These are phyloP conservation scores for Drosophila truncata DNA, from an alignment of 1,140 invertebrate genomes.

Conservation along the genomic window DNA sequence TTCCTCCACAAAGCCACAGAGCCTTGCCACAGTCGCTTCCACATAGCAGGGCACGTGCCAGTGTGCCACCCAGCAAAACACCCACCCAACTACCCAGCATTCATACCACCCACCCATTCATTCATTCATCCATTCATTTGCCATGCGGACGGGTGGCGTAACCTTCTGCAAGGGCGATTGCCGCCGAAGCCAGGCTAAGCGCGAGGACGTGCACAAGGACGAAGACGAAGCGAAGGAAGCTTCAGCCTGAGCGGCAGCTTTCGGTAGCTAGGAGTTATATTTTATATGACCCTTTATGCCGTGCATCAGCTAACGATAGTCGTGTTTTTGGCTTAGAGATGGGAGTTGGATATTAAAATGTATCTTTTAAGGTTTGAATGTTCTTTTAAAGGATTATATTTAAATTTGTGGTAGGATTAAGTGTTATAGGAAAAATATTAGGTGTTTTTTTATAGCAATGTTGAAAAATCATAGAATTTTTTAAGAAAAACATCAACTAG, in stretches of 20 bases:
- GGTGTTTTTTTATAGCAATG: background rate
- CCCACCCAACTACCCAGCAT: background rate
- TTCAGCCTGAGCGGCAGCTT: constrained; percentile 20
- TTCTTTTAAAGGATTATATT: background rate
- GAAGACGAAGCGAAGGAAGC: constrained; percentile 41
- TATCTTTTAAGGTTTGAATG: background rate
- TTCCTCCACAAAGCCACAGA: constrained; percentile 36
- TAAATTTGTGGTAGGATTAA: background rate
- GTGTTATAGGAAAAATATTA: background rate
- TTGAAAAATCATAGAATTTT: background rate
- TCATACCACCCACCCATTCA: constrained; percentile 14
- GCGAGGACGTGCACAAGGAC: constrained; percentile 46
- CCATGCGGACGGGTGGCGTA: constrained; percentile 52
- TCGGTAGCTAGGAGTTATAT: background rate
- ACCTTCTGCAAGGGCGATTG: constrained; percentile 65
- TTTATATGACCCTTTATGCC: background rate
- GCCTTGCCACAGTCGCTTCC: constrained; percentile 60
- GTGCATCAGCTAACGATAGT: constrained; percentile 1
- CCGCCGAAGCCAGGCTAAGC: constrained; percentile 12
- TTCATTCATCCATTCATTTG: constrained; percentile 19
- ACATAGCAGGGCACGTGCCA: constrained; percentile 71
- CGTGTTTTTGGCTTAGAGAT: background rate
- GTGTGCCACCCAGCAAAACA: constrained; percentile 5
- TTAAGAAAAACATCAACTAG: no score
- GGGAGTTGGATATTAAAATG: background rate